A percentile compares a stretch with the other conserved stretches of the same genome.
Conservation (phyloP, 2,113 vertebrate genomes). For the Leucoraja erinaceus region DNA sequence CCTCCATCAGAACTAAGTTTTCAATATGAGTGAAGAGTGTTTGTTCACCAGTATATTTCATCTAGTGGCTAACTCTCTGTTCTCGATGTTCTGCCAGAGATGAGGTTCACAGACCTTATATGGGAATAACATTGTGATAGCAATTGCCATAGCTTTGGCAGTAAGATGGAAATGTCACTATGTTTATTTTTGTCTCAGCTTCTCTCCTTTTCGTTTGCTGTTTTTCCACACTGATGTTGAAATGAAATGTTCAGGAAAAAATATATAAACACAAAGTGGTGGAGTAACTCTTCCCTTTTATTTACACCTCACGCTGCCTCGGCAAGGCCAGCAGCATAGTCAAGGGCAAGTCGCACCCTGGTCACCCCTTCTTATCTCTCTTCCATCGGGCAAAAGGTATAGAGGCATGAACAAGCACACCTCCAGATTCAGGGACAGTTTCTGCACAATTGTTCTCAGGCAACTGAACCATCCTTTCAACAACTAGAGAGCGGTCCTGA, state of each 20-base stretch:
- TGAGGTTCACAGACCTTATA: not conserved
- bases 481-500: too few relatives aligned
- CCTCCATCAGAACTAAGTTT: not conserved
- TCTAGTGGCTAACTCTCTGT: not conserved
- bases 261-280: too few relatives aligned
- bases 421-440: too few relatives aligned
- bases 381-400: too few relatives aligned
- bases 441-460: too few relatives aligned
- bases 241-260: not conserved
- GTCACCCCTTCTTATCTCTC: too few relatives aligned
- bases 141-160: not conserved
- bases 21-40: not conserved
- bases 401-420: too few relatives aligned
- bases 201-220: not conserved
- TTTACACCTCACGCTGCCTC: too few relatives aligned
- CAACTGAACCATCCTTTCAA: too few relatives aligned
- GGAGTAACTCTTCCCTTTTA: too few relatives aligned
- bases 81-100: not conserved
- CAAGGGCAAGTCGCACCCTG: too few relatives aligned
- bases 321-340: too few relatives aligned
- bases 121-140: slow-evolving; percentile 9
- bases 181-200: not conserved
- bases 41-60: not conserved
- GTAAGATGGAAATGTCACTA: not conserved
- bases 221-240: not conserved